These are phyloP conservation scores for Apis florea DNA, from an alignment of 1,140 invertebrate genomes.

Conservation along the genomic window DNA sequence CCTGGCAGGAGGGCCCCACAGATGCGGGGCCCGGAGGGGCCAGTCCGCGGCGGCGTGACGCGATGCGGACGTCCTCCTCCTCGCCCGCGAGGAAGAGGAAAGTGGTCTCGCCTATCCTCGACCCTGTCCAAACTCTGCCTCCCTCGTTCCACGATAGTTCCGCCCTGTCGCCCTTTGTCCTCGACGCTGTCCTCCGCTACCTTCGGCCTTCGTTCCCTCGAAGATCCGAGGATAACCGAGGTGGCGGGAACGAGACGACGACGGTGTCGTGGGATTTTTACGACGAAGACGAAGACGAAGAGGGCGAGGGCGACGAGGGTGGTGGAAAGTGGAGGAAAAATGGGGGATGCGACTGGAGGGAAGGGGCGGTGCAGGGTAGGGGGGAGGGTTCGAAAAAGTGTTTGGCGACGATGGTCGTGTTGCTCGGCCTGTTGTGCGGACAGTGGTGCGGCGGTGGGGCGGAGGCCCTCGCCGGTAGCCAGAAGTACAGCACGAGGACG, in stretches of 20 bases:
- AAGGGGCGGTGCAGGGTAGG: not conserved
- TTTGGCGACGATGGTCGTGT: conserved; percentile 72
- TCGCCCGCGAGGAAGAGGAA: conserved; percentile 70
- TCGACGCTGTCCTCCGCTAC: not conserved
- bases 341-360: conserved; percentile 1
- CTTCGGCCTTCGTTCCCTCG: no score
- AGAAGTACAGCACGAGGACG: conserved; percentile 89
- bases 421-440: conserved; percentile 79
- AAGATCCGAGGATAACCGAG: no score
- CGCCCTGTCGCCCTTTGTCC: not conserved
- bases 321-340: not conserved
- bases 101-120: conserved; percentile 59
- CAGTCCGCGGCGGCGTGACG: conserved; percentile 79
- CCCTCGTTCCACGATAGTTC: conserved; percentile 20
- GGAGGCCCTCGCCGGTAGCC: conserved; percentile 79
- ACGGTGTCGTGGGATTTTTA: not conserved
- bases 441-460: conserved; percentile 63
- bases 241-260: not conserved
- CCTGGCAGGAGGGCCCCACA: conserved; percentile 72
- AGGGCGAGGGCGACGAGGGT: not conserved
- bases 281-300: no score
- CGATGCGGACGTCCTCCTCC: conserved; percentile 78
- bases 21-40: conserved; percentile 76
- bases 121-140: conserved; percentile 36
- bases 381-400: conserved; percentile 32